phyloP scores from a whole-genome alignment of 1,140 invertebrate genomes.

The Drosophila micromelanica region DNA sequence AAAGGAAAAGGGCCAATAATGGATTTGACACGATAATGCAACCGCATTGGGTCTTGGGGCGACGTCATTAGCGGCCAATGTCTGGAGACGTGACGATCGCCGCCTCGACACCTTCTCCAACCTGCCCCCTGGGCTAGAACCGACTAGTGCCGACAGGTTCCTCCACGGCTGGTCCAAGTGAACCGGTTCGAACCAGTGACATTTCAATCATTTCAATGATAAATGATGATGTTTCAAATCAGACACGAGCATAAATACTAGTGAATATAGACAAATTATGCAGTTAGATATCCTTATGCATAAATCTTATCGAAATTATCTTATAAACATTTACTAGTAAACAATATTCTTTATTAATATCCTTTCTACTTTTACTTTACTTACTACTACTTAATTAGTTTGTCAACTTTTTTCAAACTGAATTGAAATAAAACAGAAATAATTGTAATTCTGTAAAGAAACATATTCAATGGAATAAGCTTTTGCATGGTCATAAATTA shows the following conservation, averaged over 20 bases:
- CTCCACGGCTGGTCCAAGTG: constrained; percentile 7
- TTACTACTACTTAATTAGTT: no score
- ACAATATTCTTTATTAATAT: no score
- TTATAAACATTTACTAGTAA: no score
- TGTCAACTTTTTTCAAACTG: no score
- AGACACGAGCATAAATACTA: neutral
- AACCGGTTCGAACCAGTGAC: constrained; percentile 38
- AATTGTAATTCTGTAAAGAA: no score
- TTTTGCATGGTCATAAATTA: no score
- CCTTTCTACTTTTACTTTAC: no score
- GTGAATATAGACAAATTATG: neutral
- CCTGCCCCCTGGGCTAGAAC: constrained; percentile 24
- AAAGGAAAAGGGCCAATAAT: constrained; percentile 34
- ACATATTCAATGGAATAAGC: no score
- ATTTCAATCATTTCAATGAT: constrained; percentile 40
- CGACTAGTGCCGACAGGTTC: constrained; percentile 18
- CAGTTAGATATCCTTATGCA: neutral
- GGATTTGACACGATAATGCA: constrained; percentile 47
- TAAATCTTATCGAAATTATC: no score
- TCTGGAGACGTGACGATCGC: constrained; percentile 40
- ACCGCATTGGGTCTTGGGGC: constrained; percentile 17
- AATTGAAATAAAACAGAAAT: no score
- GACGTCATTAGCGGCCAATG: constrained; percentile 43
- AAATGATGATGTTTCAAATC: constrained; percentile 4
- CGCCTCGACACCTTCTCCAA: constrained; percentile 37